Evolutionary conservation across 2,797 vertebrate genomes (phyloP), one percentile per base, ranked within the genome.

Genomic region (Dendrocincla fuliginosa): DNA sequence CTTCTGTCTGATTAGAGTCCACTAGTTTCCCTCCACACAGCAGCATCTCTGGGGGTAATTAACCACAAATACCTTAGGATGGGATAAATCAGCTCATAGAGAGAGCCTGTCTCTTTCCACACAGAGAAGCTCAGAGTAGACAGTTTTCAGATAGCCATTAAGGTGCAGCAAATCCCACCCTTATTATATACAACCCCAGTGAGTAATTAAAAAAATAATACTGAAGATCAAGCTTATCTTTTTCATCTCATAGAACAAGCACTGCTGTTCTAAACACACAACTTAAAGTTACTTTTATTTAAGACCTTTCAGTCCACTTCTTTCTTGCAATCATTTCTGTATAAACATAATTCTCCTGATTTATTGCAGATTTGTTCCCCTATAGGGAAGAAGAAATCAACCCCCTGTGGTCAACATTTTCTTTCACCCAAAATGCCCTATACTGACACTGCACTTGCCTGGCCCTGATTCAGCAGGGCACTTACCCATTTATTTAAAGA

Each of bases 31-130:
- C 61, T 44, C 47, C 3, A 3, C 4, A 13, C 27, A 71, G 76
- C 0, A 1, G 69, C 53, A 70, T 50, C 73, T 88, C 89, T 30
- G 57, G 74, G 41, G 49, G 39, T 67, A 90, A 84, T 84, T 92
- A 71, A 89, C 19, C 28, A 64, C 33, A 70, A 0, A 0, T 46
- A 67, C 27, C 57, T 65, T 56, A 57, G n/a, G 37, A 84, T 18
- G 20, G 79, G 42, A 91, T 91, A 96, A 96, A 96, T 91, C 91
- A 88, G 28, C 50, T 95, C 76, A 91, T 81, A 47, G 87, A 81
- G 87, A 79, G 64, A 92, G 22, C 24, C 33, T 90, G 84, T 55
- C 87, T 93, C 64, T 37, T 77, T 75, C 57, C 47, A 84, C 33
- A 23, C 41, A 50, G 42, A 78, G 79, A 89, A 96, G 30, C 65